phyloP scores from a whole-genome alignment of 2,888 invertebrate genomes.

The Xylophagus ater region DNA sequence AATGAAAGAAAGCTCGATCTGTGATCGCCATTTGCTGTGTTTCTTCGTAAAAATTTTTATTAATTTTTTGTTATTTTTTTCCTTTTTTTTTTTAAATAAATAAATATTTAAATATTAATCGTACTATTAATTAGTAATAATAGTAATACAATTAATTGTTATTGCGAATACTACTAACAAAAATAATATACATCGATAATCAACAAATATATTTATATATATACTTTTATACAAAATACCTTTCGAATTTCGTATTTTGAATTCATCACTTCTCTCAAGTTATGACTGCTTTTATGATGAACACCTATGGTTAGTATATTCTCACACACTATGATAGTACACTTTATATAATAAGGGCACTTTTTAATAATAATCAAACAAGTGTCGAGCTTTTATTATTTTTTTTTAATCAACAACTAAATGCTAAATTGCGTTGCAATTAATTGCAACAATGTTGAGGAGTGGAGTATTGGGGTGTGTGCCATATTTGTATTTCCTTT shows the following conservation, averaged over 20 bases:
- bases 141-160: neutral
- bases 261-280: neutral
- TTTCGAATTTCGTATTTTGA: neutral
- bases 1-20: conserved; percentile 12
- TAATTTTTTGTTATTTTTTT: conserved; percentile 2
- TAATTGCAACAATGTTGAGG: too few relatives aligned
- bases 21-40: conserved; percentile 17
- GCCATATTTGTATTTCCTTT: too few relatives aligned
- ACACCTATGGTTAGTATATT: conserved; percentile 38
- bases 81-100: conserved; percentile 1
- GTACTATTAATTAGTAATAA: neutral
- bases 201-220: neutral
- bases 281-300: conserved; percentile 36
- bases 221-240: too few relatives aligned
- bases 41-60: conserved; percentile 12
- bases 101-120: neutral
- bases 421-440: too few relatives aligned
- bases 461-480: too few relatives aligned
- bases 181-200: neutral
- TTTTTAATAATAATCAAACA: too few relatives aligned
- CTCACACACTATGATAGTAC: too few relatives aligned
- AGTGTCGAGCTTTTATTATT: too few relatives aligned
- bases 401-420: too few relatives aligned
- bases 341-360: too few relatives aligned
- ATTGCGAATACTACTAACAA: conserved; percentile 1